Evolutionary conservation across 2,888 invertebrate genomes (phyloP).

Genomic region (Plebejus melissa): DNA sequence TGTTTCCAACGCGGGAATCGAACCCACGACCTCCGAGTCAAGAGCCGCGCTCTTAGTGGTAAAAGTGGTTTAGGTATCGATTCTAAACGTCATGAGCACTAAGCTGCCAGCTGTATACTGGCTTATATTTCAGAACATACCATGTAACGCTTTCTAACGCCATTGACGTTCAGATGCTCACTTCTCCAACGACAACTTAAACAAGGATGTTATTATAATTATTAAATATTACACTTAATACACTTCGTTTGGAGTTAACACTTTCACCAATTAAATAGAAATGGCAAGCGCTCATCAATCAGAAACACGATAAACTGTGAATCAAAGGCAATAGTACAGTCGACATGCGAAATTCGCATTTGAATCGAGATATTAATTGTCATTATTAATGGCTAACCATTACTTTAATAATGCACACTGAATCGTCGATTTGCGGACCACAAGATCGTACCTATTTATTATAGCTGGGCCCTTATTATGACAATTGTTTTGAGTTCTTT

Average conservation of each 20-base stretch:
- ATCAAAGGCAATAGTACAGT: conserved; percentile 26
- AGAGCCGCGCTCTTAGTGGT: no score
- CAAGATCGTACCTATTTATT: conserved; percentile 1
- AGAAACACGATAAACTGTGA: conserved; percentile 35
- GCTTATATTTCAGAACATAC: neutral
- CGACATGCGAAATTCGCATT: conserved; percentile 25
- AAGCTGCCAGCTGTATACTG: neutral
- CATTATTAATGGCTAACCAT: conserved; percentile 7
- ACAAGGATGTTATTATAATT: neutral
- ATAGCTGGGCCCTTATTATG: neutral
- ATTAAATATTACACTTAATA: neutral
- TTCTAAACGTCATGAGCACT: neutral
- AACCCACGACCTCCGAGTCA: no score
- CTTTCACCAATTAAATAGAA: conserved; percentile 46
- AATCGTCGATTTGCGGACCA: neutral
- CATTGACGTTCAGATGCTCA: neutral
- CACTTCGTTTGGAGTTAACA: conserved; percentile 36
- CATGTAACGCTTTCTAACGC: neutral
- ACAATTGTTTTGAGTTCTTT: neutral
- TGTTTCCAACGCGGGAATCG: no score
- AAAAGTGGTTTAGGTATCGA: no score
- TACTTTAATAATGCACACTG: conserved; percentile 3
- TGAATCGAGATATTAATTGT: conserved; percentile 17
- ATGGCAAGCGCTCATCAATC: conserved; percentile 46
- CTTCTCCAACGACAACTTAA: neutral